A percentile compares a stretch with the other conserved stretches of the same genome.
phyloP scores from a whole-genome alignment of 1,140 invertebrate genomes.

The Periplaneta americana region DNA sequence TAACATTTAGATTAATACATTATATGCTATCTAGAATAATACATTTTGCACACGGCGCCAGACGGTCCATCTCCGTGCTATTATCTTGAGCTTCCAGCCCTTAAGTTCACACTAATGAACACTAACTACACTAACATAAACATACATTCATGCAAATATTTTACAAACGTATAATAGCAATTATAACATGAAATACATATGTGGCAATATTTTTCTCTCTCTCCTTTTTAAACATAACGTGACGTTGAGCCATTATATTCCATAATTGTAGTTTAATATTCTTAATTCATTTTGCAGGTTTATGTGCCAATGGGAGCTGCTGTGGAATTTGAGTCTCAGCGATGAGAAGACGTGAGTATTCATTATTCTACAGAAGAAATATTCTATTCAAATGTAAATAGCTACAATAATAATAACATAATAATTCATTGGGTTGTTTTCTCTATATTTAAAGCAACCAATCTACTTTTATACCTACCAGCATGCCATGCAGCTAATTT shows the following conservation, averaged over 20 bases:
- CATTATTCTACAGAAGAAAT: no score
- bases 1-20: neutral
- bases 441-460: no score
- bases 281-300: neutral
- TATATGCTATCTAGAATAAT: neutral
- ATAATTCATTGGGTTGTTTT: no score
- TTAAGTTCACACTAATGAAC: neutral
- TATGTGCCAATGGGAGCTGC: no score
- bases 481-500: no score
- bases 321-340: no score
- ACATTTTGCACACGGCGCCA: neutral
- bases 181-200: neutral
- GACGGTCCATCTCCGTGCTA: neutral
- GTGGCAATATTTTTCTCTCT: neutral
- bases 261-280: neutral
- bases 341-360: no score
- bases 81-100: neutral
- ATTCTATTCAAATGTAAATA: no score
- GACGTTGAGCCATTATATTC: neutral
- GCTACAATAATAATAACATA: no score
- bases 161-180: neutral
- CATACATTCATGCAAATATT: neutral
- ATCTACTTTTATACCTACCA: no score
- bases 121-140: neutral
- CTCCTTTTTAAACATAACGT: neutral